A percentile compares a stretch with the other conserved stretches of the same genome.
Evolutionary conservation across 2,888 invertebrate species (phyloP).

Genomic region (Pomacea canaliculata): DNA sequence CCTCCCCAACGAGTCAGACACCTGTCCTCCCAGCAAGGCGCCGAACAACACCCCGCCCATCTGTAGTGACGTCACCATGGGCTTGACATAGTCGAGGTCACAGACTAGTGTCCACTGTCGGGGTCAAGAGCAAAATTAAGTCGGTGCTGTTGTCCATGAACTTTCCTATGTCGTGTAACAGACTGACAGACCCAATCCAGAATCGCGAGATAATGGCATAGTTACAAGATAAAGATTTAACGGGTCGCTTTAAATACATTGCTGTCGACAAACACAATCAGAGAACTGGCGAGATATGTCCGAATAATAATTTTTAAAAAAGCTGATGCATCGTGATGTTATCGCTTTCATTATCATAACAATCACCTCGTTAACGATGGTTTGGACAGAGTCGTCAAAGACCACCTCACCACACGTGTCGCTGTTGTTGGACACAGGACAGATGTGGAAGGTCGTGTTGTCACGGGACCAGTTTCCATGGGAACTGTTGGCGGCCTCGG

Average conservation of each 20-base stretch:
- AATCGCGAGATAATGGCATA: no score
- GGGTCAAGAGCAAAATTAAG: neutral
- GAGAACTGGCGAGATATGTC: no score
- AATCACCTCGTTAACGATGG: conserved; percentile 59
- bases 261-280: no score
- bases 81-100: conserved; percentile 44
- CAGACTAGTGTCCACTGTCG: conserved; percentile 62
- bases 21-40: conserved; percentile 58
- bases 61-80: conserved; percentile 60
- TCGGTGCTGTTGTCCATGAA: no score
- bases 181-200: neutral
- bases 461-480: conserved; percentile 2
- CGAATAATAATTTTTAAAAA: no score
- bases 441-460: neutral
- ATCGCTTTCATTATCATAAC: no score
- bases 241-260: no score
- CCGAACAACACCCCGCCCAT: conserved; percentile 63
- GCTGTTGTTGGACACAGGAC: neutral
- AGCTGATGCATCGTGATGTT: no score
- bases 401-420: conserved; percentile 36
- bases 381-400: conserved; percentile 45
- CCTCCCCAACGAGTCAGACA: conserved; percentile 63
- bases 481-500: neutral
- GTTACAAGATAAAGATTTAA: no score
- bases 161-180: neutral